Evolutionary conservation across 1,140 invertebrate species (phyloP), one percentile per base, ranked within the genome.

Genomic region (Coptotermes formosanus): DNA sequence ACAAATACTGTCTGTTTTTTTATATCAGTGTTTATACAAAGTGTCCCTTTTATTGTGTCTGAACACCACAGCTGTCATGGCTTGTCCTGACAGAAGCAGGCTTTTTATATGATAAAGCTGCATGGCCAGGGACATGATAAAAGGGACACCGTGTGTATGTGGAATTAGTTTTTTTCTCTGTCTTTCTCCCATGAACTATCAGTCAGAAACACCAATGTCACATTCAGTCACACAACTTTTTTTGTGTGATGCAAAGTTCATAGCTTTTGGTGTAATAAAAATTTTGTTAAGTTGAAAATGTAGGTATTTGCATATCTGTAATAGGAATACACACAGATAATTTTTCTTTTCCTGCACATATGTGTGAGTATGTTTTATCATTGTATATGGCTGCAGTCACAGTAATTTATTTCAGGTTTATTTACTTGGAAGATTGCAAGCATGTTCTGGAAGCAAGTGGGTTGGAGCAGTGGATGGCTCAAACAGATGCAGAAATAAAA

Each of bases 371-470:
- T 92, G 19, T 8, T 55, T 21, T 21, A 82, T 82, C 9, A 19
- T 7, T 82, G 12, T 21, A 82, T 14, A 16, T 25, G 38, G 8
- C 30, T 30, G 9, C 11, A 30, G 23, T 19, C 25, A 82, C 48
- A 12, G 7, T 44, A 11, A 11, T 30, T 86, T 16, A 89, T 88
- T 89, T 83, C 86, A 93, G 93, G 86, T 94, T 95, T 89, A 90
- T 96, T 82, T 88, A 91, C 59, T 89, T 96, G 32, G 90, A 93
- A 88, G 94, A 95, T 89, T 96, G 95, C 89, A 89, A 90, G 12
- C 95, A 96, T 89, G 88, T 92, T 7, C 89, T 96, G 87, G 94
- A 95, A 89, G 89, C 91, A n/a, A 88, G 91, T 19, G 92, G 91
- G 64, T 88, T 95, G 89, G 92, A 94, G 88, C 89, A 88, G 81